Conservation (phyloP, 2,888 invertebrate species). For the Heliconius hortense region DNA sequence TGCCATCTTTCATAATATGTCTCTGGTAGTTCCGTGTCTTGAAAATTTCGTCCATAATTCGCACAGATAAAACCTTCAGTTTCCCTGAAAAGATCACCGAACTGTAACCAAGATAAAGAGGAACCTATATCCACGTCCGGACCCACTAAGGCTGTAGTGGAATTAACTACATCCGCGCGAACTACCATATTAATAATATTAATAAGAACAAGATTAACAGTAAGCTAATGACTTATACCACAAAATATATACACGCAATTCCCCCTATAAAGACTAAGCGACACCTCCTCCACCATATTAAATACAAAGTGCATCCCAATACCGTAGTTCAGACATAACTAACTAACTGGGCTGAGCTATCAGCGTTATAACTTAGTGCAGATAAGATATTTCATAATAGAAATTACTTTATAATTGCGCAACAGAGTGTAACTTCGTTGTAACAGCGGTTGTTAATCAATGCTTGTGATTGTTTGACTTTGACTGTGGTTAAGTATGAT, state of each 20-base stretch:
- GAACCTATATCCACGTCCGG: too few relatives aligned
- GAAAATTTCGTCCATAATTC: too few relatives aligned
- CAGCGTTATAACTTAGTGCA: constrained; percentile 37
- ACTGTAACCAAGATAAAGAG: too few relatives aligned
- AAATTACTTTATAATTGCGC: constrained; percentile 46
- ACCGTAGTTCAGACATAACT: constrained; percentile 52
- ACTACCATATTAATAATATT: too few relatives aligned
- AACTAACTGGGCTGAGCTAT: constrained; percentile 43
- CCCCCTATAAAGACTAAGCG: constrained; percentile 59
- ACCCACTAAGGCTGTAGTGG: too few relatives aligned
- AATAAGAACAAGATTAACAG: not conserved
- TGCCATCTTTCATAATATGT: too few relatives aligned
- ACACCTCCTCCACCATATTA: constrained; percentile 73
- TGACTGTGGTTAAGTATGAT: not conserved
- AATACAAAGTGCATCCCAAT: constrained; percentile 59
- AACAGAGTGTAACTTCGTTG: constrained; percentile 39
- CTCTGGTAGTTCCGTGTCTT: too few relatives aligned
- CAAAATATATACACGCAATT: constrained; percentile 57
- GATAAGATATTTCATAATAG: constrained; percentile 47
- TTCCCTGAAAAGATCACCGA: too few relatives aligned
- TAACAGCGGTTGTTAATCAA: constrained; percentile 7
- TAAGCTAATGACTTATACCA: constrained; percentile 47
- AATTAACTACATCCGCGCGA: too few relatives aligned
- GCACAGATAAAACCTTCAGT: too few relatives aligned
- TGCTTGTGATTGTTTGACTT: not conserved